Base-by-base conservation (phyloP, 2,888 invertebrate species). In the Pegoplata infirma region DNA sequence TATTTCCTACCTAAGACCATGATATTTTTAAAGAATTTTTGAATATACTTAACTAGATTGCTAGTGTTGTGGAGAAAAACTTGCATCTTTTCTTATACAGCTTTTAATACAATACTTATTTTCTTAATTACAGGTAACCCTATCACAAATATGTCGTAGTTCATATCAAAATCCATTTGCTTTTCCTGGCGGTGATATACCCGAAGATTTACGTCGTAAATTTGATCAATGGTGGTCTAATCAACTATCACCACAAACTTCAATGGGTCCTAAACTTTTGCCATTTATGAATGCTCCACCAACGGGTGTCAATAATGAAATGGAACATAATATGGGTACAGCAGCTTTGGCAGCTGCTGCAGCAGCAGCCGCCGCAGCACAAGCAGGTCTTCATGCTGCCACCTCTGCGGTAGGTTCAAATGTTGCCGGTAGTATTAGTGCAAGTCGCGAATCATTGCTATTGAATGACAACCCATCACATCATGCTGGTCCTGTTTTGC, bases 161-260 rank as follows among this genome's bases (percentile, higher is more conserved):
- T 93, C 93, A 61, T 92, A 93, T 87, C 91, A 93, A 85, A 91
- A 92, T 23, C 91, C 92, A 8, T 92, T 93, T 21, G 92, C 94
- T 3, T 92, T 94, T 82, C 87, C 88, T 1, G 91, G 92, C 56
- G 92, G 93, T 53, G 96, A 96, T 83, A 93, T 95, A 7, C 92
- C 94, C 0, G 97, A 97, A 82, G 97, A 97, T 63, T 93, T 94
- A 85, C 93, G 95, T 23, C 92, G 96, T 76, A 96, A 96, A 88
- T 98, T 98, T 89, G 97, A 98, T 86, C 94, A 95, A 72, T 98
- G 98, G 98, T 96, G 95, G 93, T 92, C 93, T 49, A 92, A 93
- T 69, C 95, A 95, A 86, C 92, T 94, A 59, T 93, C 93, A 12
- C 93, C 94, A 46, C 90, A 91, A 85, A 87, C 91, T 64, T 87